Conservation (phyloP, 2,797 vertebrate genomes). For the Dipus sagitta region DNA sequence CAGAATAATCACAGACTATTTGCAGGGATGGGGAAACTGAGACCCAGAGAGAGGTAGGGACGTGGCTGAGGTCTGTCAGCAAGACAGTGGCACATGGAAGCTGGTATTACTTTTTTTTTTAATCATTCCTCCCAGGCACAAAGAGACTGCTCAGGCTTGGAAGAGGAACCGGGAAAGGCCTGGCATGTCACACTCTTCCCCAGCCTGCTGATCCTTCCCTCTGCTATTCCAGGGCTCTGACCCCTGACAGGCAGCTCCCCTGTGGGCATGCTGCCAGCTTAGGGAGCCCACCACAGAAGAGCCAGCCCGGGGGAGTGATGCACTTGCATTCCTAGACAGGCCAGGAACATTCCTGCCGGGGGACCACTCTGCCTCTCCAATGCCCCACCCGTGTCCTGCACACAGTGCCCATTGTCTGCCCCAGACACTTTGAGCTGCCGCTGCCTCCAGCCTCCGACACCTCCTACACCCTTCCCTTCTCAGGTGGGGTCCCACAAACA, state of each 20-base stretch:
- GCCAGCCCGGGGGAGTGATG: neutral
- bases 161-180: neutral
- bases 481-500: constrained; percentile 18
- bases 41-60: neutral
- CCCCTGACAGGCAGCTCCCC: neutral
- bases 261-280: neutral
- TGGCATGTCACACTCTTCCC: neutral
- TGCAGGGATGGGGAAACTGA: too few species aligned
- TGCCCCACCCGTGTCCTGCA: constrained; percentile 52
- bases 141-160: neutral
- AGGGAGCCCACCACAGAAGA: neutral
- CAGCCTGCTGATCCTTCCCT: neutral
- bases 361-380: constrained; percentile 51
- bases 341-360: constrained; percentile 78
- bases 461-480: neutral
- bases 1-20: neutral
- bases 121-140: neutral
- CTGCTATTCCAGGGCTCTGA: neutral
- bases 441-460: neutral
- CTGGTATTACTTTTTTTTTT: too few species aligned
- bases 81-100: fast-evolving
- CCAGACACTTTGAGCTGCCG: constrained; percentile 59
- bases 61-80: neutral
- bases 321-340: constrained; percentile 70
- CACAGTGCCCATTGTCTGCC: constrained; percentile 78